phyloP scores from a whole-genome alignment of 2,797 vertebrate species.

The Linurgus olivaceus region DNA sequence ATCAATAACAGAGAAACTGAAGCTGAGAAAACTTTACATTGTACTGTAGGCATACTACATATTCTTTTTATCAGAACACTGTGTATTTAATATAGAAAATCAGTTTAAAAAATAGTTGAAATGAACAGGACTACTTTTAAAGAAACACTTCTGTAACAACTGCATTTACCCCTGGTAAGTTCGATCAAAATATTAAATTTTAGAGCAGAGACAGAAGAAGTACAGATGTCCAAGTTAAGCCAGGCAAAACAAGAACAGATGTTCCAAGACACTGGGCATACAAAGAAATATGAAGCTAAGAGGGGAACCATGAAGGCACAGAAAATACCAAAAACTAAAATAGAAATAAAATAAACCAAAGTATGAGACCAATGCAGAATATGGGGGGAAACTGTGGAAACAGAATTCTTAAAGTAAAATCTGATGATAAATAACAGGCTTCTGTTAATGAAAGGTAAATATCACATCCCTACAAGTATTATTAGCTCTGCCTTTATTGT shows the following conservation, averaged over 20 bases:
- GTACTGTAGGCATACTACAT: not conserved
- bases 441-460: not conserved
- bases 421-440: not conserved
- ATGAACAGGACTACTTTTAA: not conserved
- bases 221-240: not conserved
- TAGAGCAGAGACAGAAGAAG: not conserved
- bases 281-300: not conserved
- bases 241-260: not conserved
- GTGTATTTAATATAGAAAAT: not conserved
- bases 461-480: not conserved
- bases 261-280: not conserved
- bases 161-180: rapidly evolving
- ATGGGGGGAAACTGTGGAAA: not conserved
- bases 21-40: not conserved
- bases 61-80: not conserved
- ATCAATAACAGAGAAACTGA: not conserved
- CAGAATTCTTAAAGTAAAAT: not conserved
- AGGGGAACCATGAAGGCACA: rapidly evolving
- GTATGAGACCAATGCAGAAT: not conserved
- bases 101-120: not conserved
- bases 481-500: not conserved
- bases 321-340: not conserved
- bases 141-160: not conserved
- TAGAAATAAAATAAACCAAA: not conserved
- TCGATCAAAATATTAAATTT: not conserved